Evolutionary conservation across 1,140 invertebrate genomes (phyloP).

Genomic region (Lepidurus couesii): DNA sequence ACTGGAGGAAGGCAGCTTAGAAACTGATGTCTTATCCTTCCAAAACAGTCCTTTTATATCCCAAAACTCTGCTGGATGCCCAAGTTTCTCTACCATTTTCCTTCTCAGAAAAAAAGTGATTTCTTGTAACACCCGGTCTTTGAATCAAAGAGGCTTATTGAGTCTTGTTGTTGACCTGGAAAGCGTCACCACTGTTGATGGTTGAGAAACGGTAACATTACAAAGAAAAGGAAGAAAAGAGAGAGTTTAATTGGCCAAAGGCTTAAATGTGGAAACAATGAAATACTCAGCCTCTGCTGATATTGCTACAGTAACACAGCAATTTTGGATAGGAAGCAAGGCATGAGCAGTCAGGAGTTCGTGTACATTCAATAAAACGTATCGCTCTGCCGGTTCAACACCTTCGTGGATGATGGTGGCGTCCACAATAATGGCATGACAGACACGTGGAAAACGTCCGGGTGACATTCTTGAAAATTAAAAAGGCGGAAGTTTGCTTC

Average conservation of each 20-base stretch:
- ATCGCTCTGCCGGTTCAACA: not conserved
- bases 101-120: not conserved
- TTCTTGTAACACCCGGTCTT: not conserved
- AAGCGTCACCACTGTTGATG: not conserved
- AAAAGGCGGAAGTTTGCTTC: not conserved
- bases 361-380: not conserved
- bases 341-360: not conserved
- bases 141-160: not conserved
- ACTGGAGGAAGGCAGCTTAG: slow-evolving; percentile 12
- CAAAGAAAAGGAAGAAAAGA: not conserved
- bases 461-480: not conserved
- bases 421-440: not conserved
- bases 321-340: not conserved
- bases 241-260: not conserved
- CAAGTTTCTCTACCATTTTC: slow-evolving; percentile 9
- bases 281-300: not conserved
- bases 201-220: slow-evolving; percentile 15
- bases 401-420: not conserved
- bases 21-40: not conserved
- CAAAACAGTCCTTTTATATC: not conserved
- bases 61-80: not conserved
- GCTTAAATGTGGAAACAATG: not conserved
- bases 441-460: not conserved
- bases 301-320: not conserved
- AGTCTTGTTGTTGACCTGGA: not conserved